Percentiles rank a stretch among this genome's conserved stretches.
Evolutionary conservation across 2,797 vertebrate species (phyloP).

Genomic region (Macropus fuliginosus): DNA sequence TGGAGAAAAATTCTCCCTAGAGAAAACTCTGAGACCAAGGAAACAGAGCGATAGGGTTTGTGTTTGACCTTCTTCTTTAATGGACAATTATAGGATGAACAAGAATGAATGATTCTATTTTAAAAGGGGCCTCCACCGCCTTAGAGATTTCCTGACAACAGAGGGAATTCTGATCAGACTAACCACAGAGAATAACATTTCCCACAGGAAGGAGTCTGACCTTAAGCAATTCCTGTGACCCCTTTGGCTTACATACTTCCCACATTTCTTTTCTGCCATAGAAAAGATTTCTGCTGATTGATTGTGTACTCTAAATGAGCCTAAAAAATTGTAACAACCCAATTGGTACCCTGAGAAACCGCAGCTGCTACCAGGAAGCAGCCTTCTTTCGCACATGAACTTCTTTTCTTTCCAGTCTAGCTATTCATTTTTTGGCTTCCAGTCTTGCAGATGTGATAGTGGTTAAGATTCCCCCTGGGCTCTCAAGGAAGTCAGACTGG

Average conservation of each 20-base stretch:
- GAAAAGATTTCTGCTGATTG: not conserved
- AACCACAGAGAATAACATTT: not conserved
- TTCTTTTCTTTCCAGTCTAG: not conserved
- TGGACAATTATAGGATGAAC: not conserved
- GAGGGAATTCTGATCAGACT: not conserved
- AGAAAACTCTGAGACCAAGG: not conserved
- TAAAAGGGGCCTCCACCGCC: not conserved
- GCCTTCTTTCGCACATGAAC: not conserved
- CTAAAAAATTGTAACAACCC: not conserved
- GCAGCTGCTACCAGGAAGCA: not conserved
- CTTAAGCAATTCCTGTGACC: too few relatives aligned
- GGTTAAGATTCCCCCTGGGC: not conserved
- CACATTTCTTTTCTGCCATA: not conserved
- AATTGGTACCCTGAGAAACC: not conserved
- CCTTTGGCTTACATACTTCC: not conserved
- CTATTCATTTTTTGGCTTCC: not conserved
- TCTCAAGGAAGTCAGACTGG: not conserved
- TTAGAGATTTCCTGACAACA: not conserved
- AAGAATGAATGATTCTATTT: not conserved
- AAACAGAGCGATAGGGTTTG: not conserved
- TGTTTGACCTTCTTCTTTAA: not conserved
- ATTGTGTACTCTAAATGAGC: too few relatives aligned
- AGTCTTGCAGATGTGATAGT: not conserved
- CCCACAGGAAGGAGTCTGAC: not conserved
- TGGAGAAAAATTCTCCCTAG: not conserved